Conservation (phyloP, 2,888 invertebrate species). For the Sialis lutaria region DNA sequence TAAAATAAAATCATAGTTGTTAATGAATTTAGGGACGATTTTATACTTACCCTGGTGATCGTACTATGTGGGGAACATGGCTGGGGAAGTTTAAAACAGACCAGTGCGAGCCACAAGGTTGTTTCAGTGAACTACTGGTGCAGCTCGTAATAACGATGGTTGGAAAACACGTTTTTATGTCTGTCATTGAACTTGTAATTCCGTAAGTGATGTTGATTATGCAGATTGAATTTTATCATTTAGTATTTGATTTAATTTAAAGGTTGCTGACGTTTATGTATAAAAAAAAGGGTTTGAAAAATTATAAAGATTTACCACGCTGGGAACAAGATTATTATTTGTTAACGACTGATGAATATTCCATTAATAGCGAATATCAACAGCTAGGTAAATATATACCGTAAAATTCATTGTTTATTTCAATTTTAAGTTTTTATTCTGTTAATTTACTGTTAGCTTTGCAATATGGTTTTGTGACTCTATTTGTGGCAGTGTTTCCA, state of each 20-base stretch:
- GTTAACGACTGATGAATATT: conserved; percentile 16
- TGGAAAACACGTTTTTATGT: conserved; percentile 33
- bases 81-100: conserved; percentile 18
- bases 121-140: conserved; percentile 35
- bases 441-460: conserved; percentile 27
- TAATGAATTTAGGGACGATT: conserved; percentile 23
- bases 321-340: conserved; percentile 24
- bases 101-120: conserved; percentile 31
- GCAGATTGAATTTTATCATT: background rate
- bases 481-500: conserved; percentile 48
- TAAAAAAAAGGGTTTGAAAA: conserved; percentile 3
- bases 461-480: conserved; percentile 46
- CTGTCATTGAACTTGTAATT: conserved; percentile 27
- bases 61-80: conserved; percentile 9
- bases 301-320: conserved; percentile 13
- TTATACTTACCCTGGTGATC: conserved; percentile 27
- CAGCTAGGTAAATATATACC: conserved; percentile 18
- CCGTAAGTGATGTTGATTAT: conserved; percentile 28
- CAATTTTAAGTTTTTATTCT: background rate
- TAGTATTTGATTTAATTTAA: background rate
- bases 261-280: background rate
- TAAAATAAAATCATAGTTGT: conserved; percentile 4
- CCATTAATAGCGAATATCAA: conserved; percentile 19
- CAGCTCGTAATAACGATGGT: conserved; percentile 37
- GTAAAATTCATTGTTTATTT: background rate